A percentile compares a stretch with the other conserved stretches of the same genome.
phyloP scores from a whole-genome alignment of 2,113 vertebrate species.

The Canis aureus region DNA sequence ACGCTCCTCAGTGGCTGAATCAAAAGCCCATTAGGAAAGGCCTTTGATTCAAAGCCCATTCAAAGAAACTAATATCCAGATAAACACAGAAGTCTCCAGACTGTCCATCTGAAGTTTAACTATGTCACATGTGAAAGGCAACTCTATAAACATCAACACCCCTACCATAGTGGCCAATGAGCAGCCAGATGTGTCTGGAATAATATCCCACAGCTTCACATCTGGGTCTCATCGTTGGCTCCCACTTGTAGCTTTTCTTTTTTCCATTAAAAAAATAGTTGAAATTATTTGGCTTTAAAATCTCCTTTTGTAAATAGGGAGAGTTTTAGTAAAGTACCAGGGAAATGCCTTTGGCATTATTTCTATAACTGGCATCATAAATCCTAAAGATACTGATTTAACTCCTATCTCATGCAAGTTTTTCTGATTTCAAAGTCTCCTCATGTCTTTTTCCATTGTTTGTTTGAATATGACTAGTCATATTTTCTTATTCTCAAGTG shows the following conservation, averaged over 20 bases:
- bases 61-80: constrained; percentile 71
- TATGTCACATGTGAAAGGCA: constrained; percentile 61
- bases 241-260: constrained; percentile 64
- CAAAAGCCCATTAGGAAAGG: constrained; percentile 61
- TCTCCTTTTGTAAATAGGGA: constrained; percentile 43
- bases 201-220: constrained; percentile 57
- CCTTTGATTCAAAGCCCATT: constrained; percentile 75
- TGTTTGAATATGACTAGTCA: constrained; percentile 19
- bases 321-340: constrained; percentile 23
- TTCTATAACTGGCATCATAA: constrained; percentile 45
- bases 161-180: constrained; percentile 18
- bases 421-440: background rate
- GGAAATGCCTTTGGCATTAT: constrained; percentile 36
- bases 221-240: constrained; percentile 74
- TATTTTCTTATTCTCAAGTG: constrained; percentile 40
- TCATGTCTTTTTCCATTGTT: constrained; percentile 1
- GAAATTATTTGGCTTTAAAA: constrained; percentile 65
- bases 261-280: constrained; percentile 64
- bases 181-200: constrained; percentile 65
- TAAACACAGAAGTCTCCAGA: constrained; percentile 81
- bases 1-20: constrained; percentile 57
- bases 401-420: background rate
- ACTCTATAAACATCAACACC: constrained; percentile 66
- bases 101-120: constrained; percentile 77
- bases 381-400: constrained; percentile 31